phyloP scores from a whole-genome alignment of 2,113 vertebrate genomes.

The Cichladusa arquata region DNA sequence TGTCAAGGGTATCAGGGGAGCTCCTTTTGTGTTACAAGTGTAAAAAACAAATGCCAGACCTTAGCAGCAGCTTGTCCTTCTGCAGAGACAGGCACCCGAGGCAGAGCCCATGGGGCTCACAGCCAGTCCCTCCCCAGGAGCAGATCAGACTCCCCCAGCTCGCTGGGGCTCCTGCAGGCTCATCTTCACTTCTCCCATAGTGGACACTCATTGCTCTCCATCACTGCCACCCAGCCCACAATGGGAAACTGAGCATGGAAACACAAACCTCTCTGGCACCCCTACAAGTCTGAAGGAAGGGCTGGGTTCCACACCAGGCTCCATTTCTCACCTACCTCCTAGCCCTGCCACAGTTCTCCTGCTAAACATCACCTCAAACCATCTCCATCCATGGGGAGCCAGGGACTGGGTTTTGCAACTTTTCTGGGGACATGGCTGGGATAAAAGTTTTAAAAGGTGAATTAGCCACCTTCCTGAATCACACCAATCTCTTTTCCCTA shows the following conservation, averaged over 20 bases:
- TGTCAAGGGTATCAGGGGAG: background rate
- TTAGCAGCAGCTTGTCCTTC: background rate
- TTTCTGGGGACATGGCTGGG: background rate
- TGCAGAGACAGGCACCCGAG: background rate
- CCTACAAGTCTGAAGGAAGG: background rate
- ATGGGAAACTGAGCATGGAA: background rate
- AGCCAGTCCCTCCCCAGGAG: fast-evolving
- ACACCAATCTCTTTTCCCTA: background rate
- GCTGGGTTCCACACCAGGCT: background rate
- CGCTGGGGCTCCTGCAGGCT: background rate
- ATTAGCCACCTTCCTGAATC: background rate
- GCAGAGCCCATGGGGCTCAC: background rate
- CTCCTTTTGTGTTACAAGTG: background rate
- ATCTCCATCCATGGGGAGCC: background rate
- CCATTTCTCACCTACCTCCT: background rate
- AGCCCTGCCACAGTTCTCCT: background rate
- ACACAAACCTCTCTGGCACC: background rate
- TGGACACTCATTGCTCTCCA: background rate
- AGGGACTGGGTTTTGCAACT: background rate
- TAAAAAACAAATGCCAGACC: background rate
- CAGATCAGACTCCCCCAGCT: background rate
- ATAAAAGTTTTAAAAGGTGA: background rate
- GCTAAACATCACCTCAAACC: background rate
- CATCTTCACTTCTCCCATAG: background rate
- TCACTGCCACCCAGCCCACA: background rate